Evolutionary conservation across 2,888 invertebrate genomes (phyloP), one percentile per base, ranked within the genome.

Genomic region (Drosophila sordidapex): DNA sequence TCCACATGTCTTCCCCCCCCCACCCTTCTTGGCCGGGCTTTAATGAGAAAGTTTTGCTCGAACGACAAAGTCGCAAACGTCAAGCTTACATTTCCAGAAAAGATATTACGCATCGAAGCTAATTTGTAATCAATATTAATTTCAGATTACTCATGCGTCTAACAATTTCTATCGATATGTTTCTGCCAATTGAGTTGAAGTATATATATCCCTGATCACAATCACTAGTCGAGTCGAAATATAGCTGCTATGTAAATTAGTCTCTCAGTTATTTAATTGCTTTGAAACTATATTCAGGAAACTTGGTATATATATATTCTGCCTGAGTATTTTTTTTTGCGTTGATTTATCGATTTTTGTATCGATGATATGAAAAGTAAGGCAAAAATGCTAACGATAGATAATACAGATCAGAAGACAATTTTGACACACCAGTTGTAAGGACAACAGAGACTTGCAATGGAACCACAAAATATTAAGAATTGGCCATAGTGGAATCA

Each of bases 1-100:
- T 1, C 6, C 25, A 4, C 13, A 18, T 27, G 6, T 13, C 40
- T 21, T n/a, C 1, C 10, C 15, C 25, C 4, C 10, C 21, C 18
- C 29, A 2, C 43, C 4, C 43, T 33, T 25, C 25, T 48, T 25
- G 15, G 49, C 29, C 48, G 54, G 38, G 40, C 49, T 76, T 74
- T 65, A 70, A 75, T 82, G 69, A 65, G 82, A 80, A 82, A 80
- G 80, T 82, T 75, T 82, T 61, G 81, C 51, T 58, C 54, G 67
- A 51, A 33, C 61, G 61, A 75, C 58, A 70, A 57, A 36, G 48
- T 51, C 38, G 18, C 38, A 8, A 38, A 18, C 8, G 38, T 87
- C 82, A 82, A 87, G 87, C 79, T 84, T 66, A 74, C 64, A 79
- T 87, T 82, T 73, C 63, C 15, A 25, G 25, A 15, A 21, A 48